A percentile compares a stretch with the other conserved stretches of the same genome.
These are phyloP conservation scores for Paedocypris micromegethes DNA, from an alignment of 2,797 vertebrate species.

Conservation along the genomic window DNA sequence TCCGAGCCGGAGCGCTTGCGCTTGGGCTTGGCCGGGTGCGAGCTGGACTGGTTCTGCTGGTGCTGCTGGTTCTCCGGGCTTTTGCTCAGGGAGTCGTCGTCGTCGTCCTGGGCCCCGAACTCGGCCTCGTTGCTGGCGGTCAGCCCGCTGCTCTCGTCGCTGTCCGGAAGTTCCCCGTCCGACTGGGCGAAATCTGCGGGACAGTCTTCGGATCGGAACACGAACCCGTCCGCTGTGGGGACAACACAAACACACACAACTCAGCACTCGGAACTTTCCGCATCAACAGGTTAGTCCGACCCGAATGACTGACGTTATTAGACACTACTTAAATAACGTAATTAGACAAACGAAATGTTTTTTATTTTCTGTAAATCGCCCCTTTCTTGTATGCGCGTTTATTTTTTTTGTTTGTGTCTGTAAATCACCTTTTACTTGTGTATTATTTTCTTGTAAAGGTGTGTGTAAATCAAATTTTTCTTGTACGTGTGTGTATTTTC, in stretches of 20 bases:
- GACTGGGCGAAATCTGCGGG: constrained; percentile 76
- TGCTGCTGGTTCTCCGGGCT: constrained; percentile 53
- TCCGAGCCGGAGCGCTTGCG: constrained; percentile 90
- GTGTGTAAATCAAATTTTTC: too few relatives aligned
- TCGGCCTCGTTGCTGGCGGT: constrained; percentile 58
- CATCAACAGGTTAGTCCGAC: neutral
- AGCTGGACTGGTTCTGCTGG: constrained; percentile 45
- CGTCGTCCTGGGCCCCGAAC: constrained; percentile 56
- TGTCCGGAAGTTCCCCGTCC: constrained; percentile 74
- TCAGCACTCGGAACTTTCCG: too few relatives aligned
- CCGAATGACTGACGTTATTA: too few relatives aligned
- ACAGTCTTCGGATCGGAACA: constrained; percentile 72
- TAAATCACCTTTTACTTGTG: too few relatives aligned
- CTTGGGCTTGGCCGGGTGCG: constrained; percentile 76
- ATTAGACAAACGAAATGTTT: too few relatives aligned
- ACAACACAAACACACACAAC: constrained; percentile 11
- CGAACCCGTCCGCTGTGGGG: constrained; percentile 75
- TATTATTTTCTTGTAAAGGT: too few relatives aligned
- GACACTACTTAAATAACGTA: too few relatives aligned
- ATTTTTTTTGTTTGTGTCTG: too few relatives aligned
- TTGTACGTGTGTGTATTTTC: too few relatives aligned
- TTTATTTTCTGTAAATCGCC: too few relatives aligned
- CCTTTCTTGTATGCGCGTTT: too few relatives aligned
- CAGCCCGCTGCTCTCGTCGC: constrained; percentile 72
- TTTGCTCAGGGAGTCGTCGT: constrained; percentile 60